Base-by-base conservation (phyloP, 1,140 invertebrate genomes). In the Tetragonula clypearis region DNA sequence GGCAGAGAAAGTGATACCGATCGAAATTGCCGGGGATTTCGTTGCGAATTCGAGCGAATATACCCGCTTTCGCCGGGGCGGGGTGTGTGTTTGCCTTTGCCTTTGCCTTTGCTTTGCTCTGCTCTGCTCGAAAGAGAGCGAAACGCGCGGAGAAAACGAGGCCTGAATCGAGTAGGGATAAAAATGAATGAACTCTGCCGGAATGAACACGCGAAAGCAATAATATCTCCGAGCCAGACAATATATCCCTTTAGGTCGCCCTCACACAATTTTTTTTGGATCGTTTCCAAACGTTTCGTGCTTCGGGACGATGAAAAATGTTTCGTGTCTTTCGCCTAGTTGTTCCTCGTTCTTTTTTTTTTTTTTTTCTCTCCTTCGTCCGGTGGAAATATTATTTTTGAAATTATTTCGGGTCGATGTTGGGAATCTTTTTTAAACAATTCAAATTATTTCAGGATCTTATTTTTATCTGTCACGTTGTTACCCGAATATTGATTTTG, bases 1-100 rank as follows among this genome's bases (percentile, higher is more conserved):
- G 76, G 19, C 4, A 62, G 68, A 79, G 76, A 84, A 79, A 79
- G 82, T 79, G 21, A 30, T 1, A 21, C 73, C 49, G 19, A 72
- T 58, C 21, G 76, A 72, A 49, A 65, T 83, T 58, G 23, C 41
- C 41, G 11, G 41, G 12, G 23, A 21, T 72, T 26, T 58, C 49
- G 2, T 17, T 12, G 69, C 49, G 66, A 75, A 82, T 68, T 66
- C 41, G 69, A 23, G 15, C n/a, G 41, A 15, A 30, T n/a, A 60
- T 30, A 30, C 30, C 35, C 12, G 53, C 62, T 82, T 77, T 77
- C 62, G 23, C 11, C 30, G 17, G 19, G 53, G 41, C 41, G 5
- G 5, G 17, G 30, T 30, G n/a, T 77, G 60, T 83, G 55, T 65
- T 77, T 77, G 49, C 30, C 12, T 85, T 76, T 71, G 55, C 26